These are phyloP conservation scores for Pteria penguin DNA, from an alignment of 2,888 invertebrate species.

Conservation along the genomic window DNA sequence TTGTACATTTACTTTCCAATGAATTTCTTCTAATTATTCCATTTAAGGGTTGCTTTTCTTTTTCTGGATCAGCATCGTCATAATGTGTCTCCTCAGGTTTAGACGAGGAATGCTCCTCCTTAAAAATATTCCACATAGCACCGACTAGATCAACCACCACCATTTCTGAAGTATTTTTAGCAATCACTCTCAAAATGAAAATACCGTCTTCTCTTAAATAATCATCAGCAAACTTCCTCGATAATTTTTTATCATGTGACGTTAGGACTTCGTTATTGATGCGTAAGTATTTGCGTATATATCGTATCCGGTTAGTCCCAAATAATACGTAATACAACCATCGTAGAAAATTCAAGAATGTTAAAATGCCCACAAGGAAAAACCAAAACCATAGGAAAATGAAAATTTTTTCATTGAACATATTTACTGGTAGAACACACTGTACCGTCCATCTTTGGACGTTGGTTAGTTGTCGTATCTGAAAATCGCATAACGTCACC, in stretches of 20 bases:
- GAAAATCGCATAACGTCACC: conserved; percentile 65
- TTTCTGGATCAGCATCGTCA: neutral
- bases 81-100: neutral
- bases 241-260: conserved; percentile 60
- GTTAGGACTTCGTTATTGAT: conserved; percentile 48
- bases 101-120: conserved; percentile 36
- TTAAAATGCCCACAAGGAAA: conserved; percentile 51
- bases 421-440: conserved; percentile 65
- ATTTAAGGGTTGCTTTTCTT: too few species aligned
- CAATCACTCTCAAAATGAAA: conserved; percentile 60
- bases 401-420: conserved; percentile 67
- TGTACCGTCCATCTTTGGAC: conserved; percentile 62
- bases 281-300: conserved; percentile 58
- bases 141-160: conserved; percentile 57
- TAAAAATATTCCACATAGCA: conserved; percentile 59
- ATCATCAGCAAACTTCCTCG: conserved; percentile 58
- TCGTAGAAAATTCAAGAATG: conserved; percentile 55
- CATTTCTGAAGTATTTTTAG: conserved; percentile 63
- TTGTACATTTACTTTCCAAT: too few species aligned
- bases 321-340: conserved; percentile 63
- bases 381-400: conserved; percentile 68
- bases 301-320: conserved; percentile 51
- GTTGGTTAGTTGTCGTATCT: conserved; percentile 60
- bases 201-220: conserved; percentile 66
- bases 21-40: too few species aligned